A percentile compares a stretch with the other conserved stretches of the same genome.
Evolutionary conservation across 1,140 invertebrate species (phyloP).

Genomic region (Eueides isabella): DNA sequence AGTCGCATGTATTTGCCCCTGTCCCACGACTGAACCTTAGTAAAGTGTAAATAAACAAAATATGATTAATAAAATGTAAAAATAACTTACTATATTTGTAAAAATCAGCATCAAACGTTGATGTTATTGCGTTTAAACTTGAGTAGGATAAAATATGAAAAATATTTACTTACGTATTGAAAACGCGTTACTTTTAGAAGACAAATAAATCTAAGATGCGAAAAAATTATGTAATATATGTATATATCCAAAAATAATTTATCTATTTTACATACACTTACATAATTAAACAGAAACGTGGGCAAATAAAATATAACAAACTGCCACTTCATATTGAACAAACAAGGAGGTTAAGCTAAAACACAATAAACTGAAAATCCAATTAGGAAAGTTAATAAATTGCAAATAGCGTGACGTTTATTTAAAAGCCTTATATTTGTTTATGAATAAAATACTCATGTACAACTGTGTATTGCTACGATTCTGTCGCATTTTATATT

Average conservation of each 20-base stretch:
- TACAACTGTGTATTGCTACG: not conserved
- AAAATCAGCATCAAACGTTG: no score
- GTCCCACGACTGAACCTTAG: no score
- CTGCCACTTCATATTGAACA: constrained; percentile 33
- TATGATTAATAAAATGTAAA: no score
- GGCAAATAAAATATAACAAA: constrained; percentile 31
- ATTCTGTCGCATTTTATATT: not conserved
- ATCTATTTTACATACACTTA: constrained; percentile 21
- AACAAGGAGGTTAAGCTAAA: constrained; percentile 35
- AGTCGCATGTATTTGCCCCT: no score
- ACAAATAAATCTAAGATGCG: not conserved
- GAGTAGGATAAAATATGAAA: not conserved
- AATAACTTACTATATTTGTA: no score
- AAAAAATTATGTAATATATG: not conserved
- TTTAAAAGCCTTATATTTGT: constrained; percentile 30
- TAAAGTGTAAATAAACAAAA: no score
- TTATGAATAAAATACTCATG: constrained; percentile 18
- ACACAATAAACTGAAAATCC: constrained; percentile 39
- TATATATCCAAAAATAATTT: not conserved
- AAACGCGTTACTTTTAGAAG: constrained; percentile 6
- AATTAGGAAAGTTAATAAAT: constrained; percentile 42
- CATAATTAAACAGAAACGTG: constrained; percentile 27
- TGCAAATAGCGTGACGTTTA: constrained; percentile 38
- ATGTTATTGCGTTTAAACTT: no score
- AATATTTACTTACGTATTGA: not conserved